A percentile compares a stretch with the other conserved stretches of the same genome.
These are phyloP conservation scores for Globodera ellingtonae DNA, from an alignment of 1,140 invertebrate genomes.

Conservation along the genomic window DNA sequence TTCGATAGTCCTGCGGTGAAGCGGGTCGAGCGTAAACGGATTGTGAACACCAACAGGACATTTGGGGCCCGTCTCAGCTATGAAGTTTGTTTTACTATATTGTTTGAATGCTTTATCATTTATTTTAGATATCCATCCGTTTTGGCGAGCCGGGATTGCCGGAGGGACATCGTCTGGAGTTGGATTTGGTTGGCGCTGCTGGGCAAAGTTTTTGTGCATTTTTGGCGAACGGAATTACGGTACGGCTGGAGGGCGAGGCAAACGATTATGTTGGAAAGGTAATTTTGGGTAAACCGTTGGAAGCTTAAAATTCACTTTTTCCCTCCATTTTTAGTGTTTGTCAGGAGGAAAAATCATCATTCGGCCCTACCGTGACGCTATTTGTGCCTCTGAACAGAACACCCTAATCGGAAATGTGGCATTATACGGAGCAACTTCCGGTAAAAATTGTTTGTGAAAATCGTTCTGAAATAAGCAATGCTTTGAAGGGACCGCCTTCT, in stretches of 20 bases:
- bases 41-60: slow-evolving; percentile 86
- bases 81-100: slow-evolving; percentile 70
- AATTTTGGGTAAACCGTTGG: slow-evolving; percentile 21
- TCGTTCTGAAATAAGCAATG: not conserved
- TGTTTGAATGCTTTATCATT: slow-evolving; percentile 66
- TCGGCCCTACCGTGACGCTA: slow-evolving; percentile 82
- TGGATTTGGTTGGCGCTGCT: slow-evolving; percentile 86
- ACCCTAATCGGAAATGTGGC: slow-evolving; percentile 98
- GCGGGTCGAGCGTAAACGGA: slow-evolving; percentile 76
- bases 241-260: slow-evolving; percentile 91
- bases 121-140: slow-evolving; percentile 75
- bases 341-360: slow-evolving; percentile 93
- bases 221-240: slow-evolving; percentile 82
- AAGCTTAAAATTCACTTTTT: not conserved
- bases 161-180: slow-evolving; percentile 78
- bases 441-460: slow-evolving; percentile 20
- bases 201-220: slow-evolving; percentile 99
- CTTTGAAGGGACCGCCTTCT: slow-evolving; percentile 78
- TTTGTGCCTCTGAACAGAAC: slow-evolving; percentile 84
- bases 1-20: slow-evolving; percentile 51
- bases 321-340: slow-evolving; percentile 73
- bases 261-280: slow-evolving; percentile 96
- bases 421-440: slow-evolving; percentile 92
- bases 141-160: slow-evolving; percentile 85
- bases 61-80: slow-evolving; percentile 92